phyloP scores from a whole-genome alignment of 2,113 vertebrate species.

The Heterocephalus glaber region DNA sequence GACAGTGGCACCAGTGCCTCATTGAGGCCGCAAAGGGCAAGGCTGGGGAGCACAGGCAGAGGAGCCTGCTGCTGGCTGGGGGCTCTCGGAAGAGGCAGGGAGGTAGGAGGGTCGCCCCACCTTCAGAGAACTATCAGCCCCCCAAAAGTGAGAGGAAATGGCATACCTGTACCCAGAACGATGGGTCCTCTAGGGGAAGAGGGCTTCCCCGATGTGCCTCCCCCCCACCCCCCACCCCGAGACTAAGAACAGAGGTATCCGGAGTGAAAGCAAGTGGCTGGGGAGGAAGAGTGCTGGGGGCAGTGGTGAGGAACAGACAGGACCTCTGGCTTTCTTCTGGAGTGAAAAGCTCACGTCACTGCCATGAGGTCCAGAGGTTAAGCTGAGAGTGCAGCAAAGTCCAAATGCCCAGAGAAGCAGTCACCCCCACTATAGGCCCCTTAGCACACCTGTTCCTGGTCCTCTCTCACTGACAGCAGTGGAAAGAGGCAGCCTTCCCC shows the following conservation, averaged over 20 bases:
- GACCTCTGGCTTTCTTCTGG: not conserved
- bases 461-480: not conserved
- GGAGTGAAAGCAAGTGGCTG: not conserved
- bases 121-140: conserved; percentile 73
- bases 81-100: conserved; percentile 31
- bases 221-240: conserved; percentile 51
- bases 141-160: conserved; percentile 30
- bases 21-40: conserved; percentile 52
- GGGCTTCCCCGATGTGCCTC: conserved; percentile 67
- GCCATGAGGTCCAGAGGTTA: not conserved
- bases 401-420: not conserved
- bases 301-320: not conserved
- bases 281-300: not conserved
- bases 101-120: not conserved
- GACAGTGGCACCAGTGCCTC: conserved; percentile 42
- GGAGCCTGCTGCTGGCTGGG: conserved; percentile 74
- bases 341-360: not conserved
- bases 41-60: conserved; percentile 50
- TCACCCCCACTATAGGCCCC: rapidly evolving
- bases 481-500: not conserved
- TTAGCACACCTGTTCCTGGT: not conserved
- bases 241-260: conserved; percentile 31
- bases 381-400: not conserved
- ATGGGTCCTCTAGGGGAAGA: not conserved
- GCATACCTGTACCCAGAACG: not conserved